Base-by-base conservation (phyloP, 2,888 invertebrate genomes). In the Lithophane socia region DNA sequence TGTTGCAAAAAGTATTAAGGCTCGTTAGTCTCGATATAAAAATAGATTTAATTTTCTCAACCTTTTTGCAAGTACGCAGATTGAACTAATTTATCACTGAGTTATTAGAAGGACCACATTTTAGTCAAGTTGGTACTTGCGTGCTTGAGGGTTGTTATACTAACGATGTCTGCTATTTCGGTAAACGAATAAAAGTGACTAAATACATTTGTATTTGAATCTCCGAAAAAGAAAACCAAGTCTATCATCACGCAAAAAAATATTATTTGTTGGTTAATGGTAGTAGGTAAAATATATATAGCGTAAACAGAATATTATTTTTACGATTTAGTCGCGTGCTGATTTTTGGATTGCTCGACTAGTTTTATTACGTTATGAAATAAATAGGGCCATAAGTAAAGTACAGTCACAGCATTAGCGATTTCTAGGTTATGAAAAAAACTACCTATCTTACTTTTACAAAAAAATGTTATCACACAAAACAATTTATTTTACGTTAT, bases 151-250 rank as follows among this genome's bases (percentile, higher is more conserved):
- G 54, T 69, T 60, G 21, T 75, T 71, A 54, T 9, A 49, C 80
- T 80, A 73, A 73, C 21, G 69, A 79, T 44, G 42, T 72, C 71
- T 44, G 68, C 21, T 75, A 63, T 79, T 82, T 80, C n/a, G 21
- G 56, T 54, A 47, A 52, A 58, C n/a, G 54, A 63, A 56, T 71
- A 52, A 75, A 66, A 56, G n/a, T 37, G 24, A 4, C 56, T 65
- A 37, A 52, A 68, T 47, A 64, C 49, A 60, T 63, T n/a, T 66
- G 13, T 54, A 24, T 9, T 21, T 64, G 60, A 37, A 66, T 42
- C 0, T 29, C 21, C 10, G 13, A 71, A 65, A 21, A 29, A 49
- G 3, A 60, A 69, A 58, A 64, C 13, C 2, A n/a, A 24, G 8
- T 52, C 8, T 67, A 37, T 37, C 24, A 67, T 24, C 56, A 79